Conservation (phyloP, 1,140 invertebrate genomes). For the Ceratosolen fusciceps region DNA sequence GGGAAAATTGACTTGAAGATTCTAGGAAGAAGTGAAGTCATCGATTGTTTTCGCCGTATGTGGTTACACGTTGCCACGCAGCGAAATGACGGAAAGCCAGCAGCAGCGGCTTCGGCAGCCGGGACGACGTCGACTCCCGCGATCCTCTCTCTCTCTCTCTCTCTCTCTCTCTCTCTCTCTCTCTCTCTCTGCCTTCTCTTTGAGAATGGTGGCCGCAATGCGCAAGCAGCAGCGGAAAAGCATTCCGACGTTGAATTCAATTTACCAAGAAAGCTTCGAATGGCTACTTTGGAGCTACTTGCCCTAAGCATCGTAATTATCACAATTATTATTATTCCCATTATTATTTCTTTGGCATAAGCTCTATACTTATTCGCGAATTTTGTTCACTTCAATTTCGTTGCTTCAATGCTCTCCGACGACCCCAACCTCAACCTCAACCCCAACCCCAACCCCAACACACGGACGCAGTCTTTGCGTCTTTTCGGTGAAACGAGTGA, state of each 20-base stretch:
- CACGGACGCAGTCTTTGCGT: no score
- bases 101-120: no score
- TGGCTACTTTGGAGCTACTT: not conserved
- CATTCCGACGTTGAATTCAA: not conserved
- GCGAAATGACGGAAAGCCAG: conserved; percentile 15
- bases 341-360: not conserved
- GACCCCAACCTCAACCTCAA: no score
- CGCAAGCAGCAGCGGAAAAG: not conserved
- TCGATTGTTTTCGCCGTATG: not conserved
- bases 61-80: conserved; percentile 10
- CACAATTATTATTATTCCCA: not conserved
- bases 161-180: no score
- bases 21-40: conserved; percentile 1
- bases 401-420: no score
- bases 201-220: not conserved
- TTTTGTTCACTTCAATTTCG: not conserved
- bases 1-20: conserved; percentile 1
- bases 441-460: no score
- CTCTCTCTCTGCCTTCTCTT: not conserved
- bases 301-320: not conserved
- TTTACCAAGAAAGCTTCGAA: not conserved
- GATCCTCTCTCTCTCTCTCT: no score
- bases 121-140: no score
- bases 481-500: no score
- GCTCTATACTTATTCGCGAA: no score